phyloP scores from a whole-genome alignment of 1,140 invertebrate genomes.

The Cydia splendana region DNA sequence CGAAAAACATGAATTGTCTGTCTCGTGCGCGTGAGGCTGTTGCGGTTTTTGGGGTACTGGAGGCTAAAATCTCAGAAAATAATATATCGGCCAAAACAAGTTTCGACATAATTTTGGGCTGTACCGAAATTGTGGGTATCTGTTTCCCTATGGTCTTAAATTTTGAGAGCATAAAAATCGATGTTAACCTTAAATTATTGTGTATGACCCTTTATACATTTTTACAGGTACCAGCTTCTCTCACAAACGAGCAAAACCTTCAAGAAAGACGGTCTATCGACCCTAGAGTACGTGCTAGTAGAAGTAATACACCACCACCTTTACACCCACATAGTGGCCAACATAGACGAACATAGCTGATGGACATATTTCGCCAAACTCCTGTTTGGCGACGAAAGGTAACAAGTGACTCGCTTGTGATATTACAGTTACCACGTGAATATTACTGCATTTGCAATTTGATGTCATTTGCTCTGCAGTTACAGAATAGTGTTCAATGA shows the following conservation, averaged over 20 bases:
- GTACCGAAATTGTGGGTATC: too few relatives aligned
- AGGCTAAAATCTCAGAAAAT: too few relatives aligned
- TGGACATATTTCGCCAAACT: conserved; percentile 78
- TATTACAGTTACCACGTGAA: conserved; percentile 19
- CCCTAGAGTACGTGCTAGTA: conserved; percentile 89
- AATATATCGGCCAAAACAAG: too few relatives aligned
- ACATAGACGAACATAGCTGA: conserved; percentile 81
- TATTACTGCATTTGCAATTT: too few relatives aligned
- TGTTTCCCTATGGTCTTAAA: too few relatives aligned
- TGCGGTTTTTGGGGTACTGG: too few relatives aligned
- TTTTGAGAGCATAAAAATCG: too few relatives aligned
- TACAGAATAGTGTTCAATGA: not conserved
- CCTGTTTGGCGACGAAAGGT: conserved; percentile 76
- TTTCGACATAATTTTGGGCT: too few relatives aligned
- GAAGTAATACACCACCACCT: conserved; percentile 85
- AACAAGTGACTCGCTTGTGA: conserved; percentile 41
- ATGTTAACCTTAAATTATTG: too few relatives aligned
- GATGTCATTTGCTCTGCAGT: too few relatives aligned
- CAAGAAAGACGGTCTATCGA: conserved; percentile 91
- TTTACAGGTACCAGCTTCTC: conserved; percentile 89
- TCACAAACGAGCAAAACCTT: conserved; percentile 90
- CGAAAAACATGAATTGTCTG: too few relatives aligned
- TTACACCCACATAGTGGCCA: conserved; percentile 89
- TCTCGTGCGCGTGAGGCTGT: too few relatives aligned
- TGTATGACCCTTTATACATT: not conserved